These are phyloP conservation scores for Gobio occitaniae DNA, from an alignment of 2,797 vertebrate species.

Conservation along the genomic window DNA sequence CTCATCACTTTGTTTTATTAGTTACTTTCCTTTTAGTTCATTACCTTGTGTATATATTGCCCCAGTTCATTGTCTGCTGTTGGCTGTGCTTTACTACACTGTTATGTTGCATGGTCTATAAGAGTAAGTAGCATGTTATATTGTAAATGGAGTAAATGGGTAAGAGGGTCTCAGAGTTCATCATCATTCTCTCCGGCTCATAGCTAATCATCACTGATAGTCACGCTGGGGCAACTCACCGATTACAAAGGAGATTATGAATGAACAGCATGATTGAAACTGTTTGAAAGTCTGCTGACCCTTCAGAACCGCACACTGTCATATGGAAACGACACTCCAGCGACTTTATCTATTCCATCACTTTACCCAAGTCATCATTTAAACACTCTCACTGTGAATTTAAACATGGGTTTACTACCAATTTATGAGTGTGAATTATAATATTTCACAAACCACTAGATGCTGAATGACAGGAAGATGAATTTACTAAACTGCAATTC, in stretches of 20 bases:
- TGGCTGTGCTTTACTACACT: not conserved
- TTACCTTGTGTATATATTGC: too few species aligned
- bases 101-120: not conserved
- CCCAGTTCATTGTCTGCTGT: too few species aligned
- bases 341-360: not conserved
- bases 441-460: not conserved
- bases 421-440: slow-evolving; percentile 2
- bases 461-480: not conserved
- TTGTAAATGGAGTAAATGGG: not conserved
- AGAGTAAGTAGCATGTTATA: not conserved
- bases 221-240: not conserved
- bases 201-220: slow-evolving; percentile 27
- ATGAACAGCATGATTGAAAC: slow-evolving; percentile 33
- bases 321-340: not conserved
- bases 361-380: slow-evolving; percentile 12
- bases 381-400: not conserved
- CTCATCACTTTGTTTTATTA: not conserved
- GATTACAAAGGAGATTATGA: slow-evolving; percentile 21
- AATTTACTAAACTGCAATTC: not conserved
- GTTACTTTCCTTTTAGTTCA: not conserved
- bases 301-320: not conserved
- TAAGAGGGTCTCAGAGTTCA: not conserved
- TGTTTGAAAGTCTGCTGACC: slow-evolving; percentile 24
- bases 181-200: slow-evolving; percentile 6
- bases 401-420: not conserved